Evolutionary conservation across 2,797 vertebrate species (phyloP).

Genomic region (Rallus crepitans): DNA sequence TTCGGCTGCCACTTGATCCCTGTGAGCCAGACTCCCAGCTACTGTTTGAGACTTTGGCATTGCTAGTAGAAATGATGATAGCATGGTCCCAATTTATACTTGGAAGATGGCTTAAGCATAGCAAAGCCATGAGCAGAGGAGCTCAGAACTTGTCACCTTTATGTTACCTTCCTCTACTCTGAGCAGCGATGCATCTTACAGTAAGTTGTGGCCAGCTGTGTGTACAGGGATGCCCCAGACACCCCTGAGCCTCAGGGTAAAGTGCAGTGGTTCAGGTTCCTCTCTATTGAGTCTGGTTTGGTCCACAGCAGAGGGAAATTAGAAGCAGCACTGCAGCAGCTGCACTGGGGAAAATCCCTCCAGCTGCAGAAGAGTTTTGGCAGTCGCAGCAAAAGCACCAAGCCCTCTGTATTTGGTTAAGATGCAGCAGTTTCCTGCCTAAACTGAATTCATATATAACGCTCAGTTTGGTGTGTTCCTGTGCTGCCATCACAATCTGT

Average conservation of each 20-base stretch:
- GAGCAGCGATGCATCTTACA: accelerated
- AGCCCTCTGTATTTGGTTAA: neutral
- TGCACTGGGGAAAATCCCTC: neutral
- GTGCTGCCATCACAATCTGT: neutral
- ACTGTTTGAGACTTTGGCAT: neutral
- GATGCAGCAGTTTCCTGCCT: neutral
- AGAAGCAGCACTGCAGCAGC: neutral
- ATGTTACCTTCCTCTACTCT: neutral
- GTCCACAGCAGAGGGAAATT: too few species aligned
- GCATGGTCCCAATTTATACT: accelerated
- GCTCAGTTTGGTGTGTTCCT: neutral
- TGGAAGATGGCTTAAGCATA: neutral
- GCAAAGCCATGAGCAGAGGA: neutral
- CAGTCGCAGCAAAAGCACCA: neutral
- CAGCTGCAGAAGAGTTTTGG: neutral
- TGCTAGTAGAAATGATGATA: neutral
- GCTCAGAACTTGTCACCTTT: neutral
- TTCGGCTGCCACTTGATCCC: neutral
- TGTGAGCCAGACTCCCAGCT: neutral
- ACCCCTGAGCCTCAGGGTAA: neutral
- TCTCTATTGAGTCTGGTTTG: neutral
- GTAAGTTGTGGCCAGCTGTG: neutral
- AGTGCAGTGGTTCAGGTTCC: neutral
- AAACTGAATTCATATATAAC: neutral
- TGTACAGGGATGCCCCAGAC: neutral